Conservation (phyloP, 2,797 vertebrate genomes). For the Schizopygopsis pylzovi region DNA sequence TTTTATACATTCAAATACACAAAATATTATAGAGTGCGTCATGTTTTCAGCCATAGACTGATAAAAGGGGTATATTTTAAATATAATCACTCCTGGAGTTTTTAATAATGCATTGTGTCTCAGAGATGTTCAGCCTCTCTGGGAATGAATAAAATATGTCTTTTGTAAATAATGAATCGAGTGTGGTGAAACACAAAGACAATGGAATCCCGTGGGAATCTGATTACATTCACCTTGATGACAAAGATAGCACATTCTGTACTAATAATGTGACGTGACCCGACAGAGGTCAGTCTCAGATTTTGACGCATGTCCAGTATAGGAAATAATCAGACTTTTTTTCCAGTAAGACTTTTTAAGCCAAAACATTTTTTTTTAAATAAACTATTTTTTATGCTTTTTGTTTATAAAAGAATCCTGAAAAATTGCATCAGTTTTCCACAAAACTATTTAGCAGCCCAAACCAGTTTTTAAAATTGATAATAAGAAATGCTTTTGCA, state of each 20-base stretch:
- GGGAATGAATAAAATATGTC: conserved; percentile 55
- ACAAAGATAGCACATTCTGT: background rate
- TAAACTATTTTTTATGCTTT: background rate
- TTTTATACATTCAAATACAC: background rate
- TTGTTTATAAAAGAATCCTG: background rate
- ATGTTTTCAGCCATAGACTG: background rate
- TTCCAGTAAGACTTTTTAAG: too few species aligned
- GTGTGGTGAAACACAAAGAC: conserved; percentile 40
- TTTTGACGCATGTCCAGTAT: background rate
- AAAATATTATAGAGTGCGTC: background rate
- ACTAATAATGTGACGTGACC: background rate
- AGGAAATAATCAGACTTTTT: background rate
- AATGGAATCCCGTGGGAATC: conserved; percentile 34
- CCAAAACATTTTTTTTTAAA: background rate
- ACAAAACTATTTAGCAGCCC: background rate
- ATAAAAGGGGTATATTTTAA: background rate
- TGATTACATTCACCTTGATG: conserved; percentile 41
- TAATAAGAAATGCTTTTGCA: background rate
- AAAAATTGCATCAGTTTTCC: background rate
- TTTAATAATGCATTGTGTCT: conserved; percentile 23
- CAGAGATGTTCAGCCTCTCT: conserved; percentile 33
- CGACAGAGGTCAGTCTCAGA: conserved; percentile 3
- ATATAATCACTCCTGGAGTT: background rate
- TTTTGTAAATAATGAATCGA: conserved; percentile 61
- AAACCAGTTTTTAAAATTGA: background rate